Evolutionary conservation across 2,797 vertebrate species (phyloP).

Genomic region (Schizothorax lantsangensis): DNA sequence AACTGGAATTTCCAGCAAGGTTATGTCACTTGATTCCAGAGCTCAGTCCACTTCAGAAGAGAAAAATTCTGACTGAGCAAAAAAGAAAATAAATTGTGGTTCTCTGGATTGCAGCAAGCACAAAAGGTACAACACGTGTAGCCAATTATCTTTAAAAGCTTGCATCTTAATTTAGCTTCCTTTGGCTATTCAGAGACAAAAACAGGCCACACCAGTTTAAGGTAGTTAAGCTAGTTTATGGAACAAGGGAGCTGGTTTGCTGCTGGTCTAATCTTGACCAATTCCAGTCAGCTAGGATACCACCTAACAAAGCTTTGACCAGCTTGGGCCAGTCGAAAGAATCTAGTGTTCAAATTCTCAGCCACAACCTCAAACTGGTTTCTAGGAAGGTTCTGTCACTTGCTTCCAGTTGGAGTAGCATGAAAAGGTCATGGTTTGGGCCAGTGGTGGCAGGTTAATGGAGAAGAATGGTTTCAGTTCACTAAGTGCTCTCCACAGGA

Average conservation of each 20-base stretch:
- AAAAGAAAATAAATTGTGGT: not conserved
- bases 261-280: not conserved
- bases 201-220: not conserved
- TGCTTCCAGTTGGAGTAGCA: slow-evolving; percentile 1
- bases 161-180: not conserved
- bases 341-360: not conserved
- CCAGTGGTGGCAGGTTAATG: slow-evolving; percentile 58
- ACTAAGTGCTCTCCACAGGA: slow-evolving; percentile 42
- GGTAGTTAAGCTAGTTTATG: no score
- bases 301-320: not conserved
- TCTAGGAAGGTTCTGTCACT: not conserved
- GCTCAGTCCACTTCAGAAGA: slow-evolving; percentile 29
- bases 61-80: not conserved
- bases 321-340: not conserved
- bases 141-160: not conserved
- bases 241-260: not conserved
- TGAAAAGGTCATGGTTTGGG: slow-evolving; percentile 27
- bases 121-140: slow-evolving; percentile 1
- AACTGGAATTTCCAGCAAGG: not conserved
- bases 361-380: not conserved
- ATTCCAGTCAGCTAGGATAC: not conserved
- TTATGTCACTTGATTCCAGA: not conserved
- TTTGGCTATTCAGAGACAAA: slow-evolving; percentile 14
- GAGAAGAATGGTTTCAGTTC: slow-evolving; percentile 62
- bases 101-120: not conserved